phyloP scores from a whole-genome alignment of 2,797 vertebrate species.

The Rhinogobio ventralis region DNA sequence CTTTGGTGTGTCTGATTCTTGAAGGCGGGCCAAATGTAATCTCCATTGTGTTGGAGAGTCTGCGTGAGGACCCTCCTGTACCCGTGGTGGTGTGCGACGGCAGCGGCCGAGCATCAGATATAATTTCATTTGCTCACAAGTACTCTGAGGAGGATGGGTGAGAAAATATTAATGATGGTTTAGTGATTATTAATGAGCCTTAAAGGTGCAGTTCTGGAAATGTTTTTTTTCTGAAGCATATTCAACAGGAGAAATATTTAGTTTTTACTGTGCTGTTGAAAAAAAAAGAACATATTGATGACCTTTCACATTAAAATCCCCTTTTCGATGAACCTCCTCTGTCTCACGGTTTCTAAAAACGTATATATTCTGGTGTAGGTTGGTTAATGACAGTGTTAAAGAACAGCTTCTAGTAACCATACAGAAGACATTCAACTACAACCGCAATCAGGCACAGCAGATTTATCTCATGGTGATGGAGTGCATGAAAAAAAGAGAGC shows the following conservation, averaged over 20 bases:
- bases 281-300: background rate
- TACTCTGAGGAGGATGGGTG: conserved; percentile 95
- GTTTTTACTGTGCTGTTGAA: background rate
- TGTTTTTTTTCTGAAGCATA: background rate
- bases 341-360: background rate
- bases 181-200: background rate
- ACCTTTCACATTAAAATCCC: background rate
- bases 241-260: background rate
- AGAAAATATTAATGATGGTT: conserved; percentile 42
- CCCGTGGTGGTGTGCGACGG: conserved; percentile 96
- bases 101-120: conserved; percentile 92
- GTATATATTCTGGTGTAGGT: conserved; percentile 13
- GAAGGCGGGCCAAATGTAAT: conserved; percentile 97
- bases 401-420: conserved; percentile 96
- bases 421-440: conserved; percentile 98
- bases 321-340: background rate
- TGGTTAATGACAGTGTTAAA: conserved; percentile 64
- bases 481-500: conserved; percentile 97
- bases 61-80: conserved; percentile 91
- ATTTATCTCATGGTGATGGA: conserved; percentile 92
- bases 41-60: conserved; percentile 91
- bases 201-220: background rate
- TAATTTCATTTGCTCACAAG: conserved; percentile 95
- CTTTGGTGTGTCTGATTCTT: conserved; percentile 92
- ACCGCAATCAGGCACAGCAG: conserved; percentile 90